phyloP scores from a whole-genome alignment of 1,140 invertebrate species.

The Meloidogyne floridensis region DNA sequence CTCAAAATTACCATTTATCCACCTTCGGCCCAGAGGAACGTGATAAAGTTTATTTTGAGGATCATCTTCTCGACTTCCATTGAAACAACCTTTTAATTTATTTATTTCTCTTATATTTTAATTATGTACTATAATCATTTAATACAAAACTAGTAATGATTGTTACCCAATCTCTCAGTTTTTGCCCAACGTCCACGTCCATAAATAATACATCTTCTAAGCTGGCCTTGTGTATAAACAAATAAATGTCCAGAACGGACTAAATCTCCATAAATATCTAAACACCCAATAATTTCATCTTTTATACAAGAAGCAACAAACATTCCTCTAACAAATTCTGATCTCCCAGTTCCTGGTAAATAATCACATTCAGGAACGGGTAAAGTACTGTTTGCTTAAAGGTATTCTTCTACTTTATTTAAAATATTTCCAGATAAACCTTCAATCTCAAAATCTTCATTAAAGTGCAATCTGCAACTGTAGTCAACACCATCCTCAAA shows the following conservation, averaged over 20 bases:
- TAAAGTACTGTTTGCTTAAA: not conserved
- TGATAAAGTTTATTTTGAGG: constrained; percentile 43
- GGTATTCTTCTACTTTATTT: not conserved
- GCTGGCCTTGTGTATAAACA: constrained; percentile 29
- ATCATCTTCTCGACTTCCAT: constrained; percentile 48
- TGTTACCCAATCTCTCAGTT: constrained; percentile 45
- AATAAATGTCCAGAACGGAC: constrained; percentile 44
- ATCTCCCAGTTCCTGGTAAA: constrained; percentile 45
- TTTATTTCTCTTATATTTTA: not conserved
- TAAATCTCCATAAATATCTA: constrained; percentile 46
- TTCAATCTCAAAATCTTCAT: constrained; percentile 19
- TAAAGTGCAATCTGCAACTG: constrained; percentile 31
- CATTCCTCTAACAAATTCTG: constrained; percentile 38
- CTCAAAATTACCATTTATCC: constrained; percentile 40
- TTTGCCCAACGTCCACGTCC: constrained; percentile 43
- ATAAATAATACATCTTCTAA: constrained; percentile 45
- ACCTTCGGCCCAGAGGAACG: constrained; percentile 35
- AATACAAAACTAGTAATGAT: not conserved
- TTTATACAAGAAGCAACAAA: constrained; percentile 42
- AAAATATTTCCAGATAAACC: not conserved
- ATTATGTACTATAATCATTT: not conserved
- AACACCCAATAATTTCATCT: constrained; percentile 46
- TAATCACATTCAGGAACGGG: constrained; percentile 36
- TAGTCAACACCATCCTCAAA: constrained; percentile 42
- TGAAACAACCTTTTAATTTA: constrained; percentile 48